These are phyloP conservation scores for Pipistrellus nathusii DNA, from an alignment of 2,797 vertebrate species.

Conservation along the genomic window DNA sequence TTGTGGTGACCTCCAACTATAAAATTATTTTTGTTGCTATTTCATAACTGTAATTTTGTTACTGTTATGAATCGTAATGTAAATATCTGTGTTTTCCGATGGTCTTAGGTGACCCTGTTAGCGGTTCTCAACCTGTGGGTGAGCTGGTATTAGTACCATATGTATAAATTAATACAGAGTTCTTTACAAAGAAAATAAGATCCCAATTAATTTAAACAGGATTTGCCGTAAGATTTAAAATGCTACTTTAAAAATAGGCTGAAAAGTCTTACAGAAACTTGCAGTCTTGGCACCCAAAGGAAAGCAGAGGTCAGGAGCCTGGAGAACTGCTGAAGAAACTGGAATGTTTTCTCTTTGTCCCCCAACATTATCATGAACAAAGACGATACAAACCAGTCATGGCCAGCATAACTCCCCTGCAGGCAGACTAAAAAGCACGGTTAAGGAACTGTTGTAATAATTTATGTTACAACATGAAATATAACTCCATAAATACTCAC, in stretches of 20 bases:
- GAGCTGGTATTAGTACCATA: too few species aligned
- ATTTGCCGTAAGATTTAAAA: conserved; percentile 54
- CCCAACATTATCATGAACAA: conserved; percentile 95
- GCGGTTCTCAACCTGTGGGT: too few species aligned
- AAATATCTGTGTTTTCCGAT: too few species aligned
- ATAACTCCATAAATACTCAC: background rate
- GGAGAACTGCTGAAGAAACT: conserved; percentile 91
- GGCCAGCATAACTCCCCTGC: conserved; percentile 88
- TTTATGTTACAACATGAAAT: conserved; percentile 2
- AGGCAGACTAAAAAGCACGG: conserved; percentile 87
- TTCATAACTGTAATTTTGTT: too few species aligned
- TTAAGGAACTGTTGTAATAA: conserved; percentile 88
- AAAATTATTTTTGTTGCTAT: too few species aligned
- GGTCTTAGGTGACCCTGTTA: too few species aligned
- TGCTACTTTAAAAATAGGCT: conserved; percentile 59
- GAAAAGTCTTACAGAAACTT: conserved; percentile 92
- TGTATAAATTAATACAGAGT: conserved; percentile 6
- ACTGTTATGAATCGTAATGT: too few species aligned
- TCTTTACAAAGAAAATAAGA: conserved; percentile 11
- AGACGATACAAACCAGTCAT: conserved; percentile 96
- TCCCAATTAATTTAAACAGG: background rate
- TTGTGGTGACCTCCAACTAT: too few species aligned
- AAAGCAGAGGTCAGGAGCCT: conserved; percentile 93
- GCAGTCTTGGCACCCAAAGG: conserved; percentile 94
- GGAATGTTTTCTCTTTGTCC: conserved; percentile 88